Evolutionary conservation across 2,797 vertebrate genomes (phyloP).

Genomic region (Hyperoplus lanceolatus): DNA sequence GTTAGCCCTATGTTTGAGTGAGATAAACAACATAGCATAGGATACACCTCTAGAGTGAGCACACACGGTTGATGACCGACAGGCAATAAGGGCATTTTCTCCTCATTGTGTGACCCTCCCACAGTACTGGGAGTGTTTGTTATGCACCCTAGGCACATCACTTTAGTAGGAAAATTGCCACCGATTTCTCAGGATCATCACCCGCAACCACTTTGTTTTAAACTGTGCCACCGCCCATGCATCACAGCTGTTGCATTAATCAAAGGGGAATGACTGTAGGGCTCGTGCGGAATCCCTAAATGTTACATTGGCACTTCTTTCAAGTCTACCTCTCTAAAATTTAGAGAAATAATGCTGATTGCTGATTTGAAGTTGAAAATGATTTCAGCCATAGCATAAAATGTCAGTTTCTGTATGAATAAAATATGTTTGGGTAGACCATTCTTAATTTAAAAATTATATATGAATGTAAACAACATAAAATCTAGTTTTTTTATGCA

Average conservation of each 20-base stretch:
- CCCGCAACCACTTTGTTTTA: slow-evolving; percentile 51
- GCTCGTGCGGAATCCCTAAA: slow-evolving; percentile 56
- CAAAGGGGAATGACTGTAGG: slow-evolving; percentile 51
- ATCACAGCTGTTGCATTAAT: slow-evolving; percentile 58
- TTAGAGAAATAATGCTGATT: background rate
- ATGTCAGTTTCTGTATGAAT: no score
- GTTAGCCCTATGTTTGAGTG: background rate
- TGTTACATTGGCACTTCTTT: slow-evolving; percentile 62
- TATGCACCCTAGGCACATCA: slow-evolving; percentile 54
- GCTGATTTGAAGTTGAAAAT: background rate
- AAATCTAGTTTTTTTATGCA: no score
- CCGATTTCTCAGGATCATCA: slow-evolving; percentile 57
- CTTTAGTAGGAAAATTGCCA: slow-evolving; percentile 60
- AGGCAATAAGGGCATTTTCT: slow-evolving; percentile 56
- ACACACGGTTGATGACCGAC: slow-evolving; percentile 62
- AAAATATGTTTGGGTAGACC: no score
- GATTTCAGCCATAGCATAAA: background rate
- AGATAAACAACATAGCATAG: background rate
- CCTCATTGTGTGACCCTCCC: slow-evolving; percentile 48
- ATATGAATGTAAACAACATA: no score
- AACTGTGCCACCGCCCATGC: slow-evolving; percentile 35
- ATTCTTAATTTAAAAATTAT: no score
- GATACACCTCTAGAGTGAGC: slow-evolving; percentile 5
- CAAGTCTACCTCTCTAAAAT: slow-evolving; percentile 25
- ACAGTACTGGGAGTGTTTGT: slow-evolving; percentile 58